phyloP scores from a whole-genome alignment of 2,797 vertebrate species.

The Syngnathus rostellatus region DNA sequence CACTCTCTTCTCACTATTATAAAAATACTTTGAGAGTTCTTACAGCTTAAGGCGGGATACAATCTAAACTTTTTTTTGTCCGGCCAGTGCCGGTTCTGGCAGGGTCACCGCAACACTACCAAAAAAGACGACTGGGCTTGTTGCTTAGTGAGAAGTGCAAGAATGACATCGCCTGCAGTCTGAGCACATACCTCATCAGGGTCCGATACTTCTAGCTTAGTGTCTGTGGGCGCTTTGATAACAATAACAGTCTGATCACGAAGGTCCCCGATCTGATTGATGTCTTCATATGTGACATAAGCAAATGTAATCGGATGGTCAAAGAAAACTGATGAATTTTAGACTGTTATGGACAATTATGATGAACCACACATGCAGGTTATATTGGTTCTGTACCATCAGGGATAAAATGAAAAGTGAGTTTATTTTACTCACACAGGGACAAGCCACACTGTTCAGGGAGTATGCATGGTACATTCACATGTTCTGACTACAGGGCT shows the following conservation, averaged over 20 bases:
- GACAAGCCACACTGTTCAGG: not conserved
- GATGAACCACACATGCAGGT: not conserved
- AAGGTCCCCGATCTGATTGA: constrained; percentile 83
- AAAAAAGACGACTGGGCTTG: not conserved
- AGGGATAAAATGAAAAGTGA: not conserved
- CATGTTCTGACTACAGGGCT: not conserved
- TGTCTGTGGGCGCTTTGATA: constrained; percentile 92
- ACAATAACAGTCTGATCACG: constrained; percentile 95
- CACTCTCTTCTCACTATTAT: not conserved
- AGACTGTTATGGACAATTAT: not conserved
- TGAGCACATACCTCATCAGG: constrained; percentile 76
- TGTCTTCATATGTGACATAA: constrained; percentile 93
- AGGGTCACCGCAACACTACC: too few species aligned
- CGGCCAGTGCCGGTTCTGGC: too few species aligned
- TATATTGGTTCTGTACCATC: not conserved
- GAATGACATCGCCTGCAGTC: not conserved
- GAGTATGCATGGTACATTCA: not conserved
- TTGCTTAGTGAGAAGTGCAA: not conserved
- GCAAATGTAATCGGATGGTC: constrained; percentile 73
- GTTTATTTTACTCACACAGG: not conserved
- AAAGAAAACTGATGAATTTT: constrained; percentile 41
- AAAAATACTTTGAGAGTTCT: not conserved
- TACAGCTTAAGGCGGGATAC: too few species aligned
- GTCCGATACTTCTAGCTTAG: constrained; percentile 93
- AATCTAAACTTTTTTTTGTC: too few species aligned